Conservation (phyloP, 2,113 vertebrate genomes). For the Cyanoliseus patagonus region DNA sequence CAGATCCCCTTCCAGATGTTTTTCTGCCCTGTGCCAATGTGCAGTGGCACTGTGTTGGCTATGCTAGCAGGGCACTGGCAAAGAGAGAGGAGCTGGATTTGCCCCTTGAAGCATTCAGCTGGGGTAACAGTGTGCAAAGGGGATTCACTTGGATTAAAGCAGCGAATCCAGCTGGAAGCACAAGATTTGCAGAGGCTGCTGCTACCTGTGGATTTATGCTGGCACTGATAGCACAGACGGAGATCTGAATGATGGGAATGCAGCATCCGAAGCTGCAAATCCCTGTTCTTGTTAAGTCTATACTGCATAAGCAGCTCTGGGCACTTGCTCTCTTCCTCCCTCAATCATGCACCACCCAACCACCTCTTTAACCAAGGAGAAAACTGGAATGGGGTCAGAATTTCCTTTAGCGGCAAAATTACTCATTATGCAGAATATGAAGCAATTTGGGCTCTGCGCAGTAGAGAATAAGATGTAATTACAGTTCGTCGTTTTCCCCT, state of each 20-base stretch:
- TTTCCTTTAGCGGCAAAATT: not conserved
- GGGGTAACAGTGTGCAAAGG: not conserved
- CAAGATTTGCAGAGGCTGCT: not conserved
- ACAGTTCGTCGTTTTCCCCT: not conserved
- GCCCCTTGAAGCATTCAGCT: not conserved
- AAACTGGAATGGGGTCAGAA: not conserved
- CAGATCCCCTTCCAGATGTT: not conserved
- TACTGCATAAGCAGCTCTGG: not conserved
- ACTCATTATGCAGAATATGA: not conserved
- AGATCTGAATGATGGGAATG: not conserved
- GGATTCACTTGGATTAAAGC: not conserved
- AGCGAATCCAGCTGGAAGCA: not conserved
- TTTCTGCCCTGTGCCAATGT: not conserved
- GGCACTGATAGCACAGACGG: not conserved
- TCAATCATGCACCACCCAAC: not conserved
- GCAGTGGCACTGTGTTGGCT: not conserved
- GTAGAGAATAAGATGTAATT: not conserved
- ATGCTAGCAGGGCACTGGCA: not conserved
- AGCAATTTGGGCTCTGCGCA: not conserved
- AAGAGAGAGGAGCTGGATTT: not conserved
- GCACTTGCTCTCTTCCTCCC: not conserved
- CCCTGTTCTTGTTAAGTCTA: not conserved
- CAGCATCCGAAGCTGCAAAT: not conserved
- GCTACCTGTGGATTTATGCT: not conserved
- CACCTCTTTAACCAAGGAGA: not conserved